phyloP scores from a whole-genome alignment of 2,888 invertebrate genomes.

The Dichetophora obliterata region DNA sequence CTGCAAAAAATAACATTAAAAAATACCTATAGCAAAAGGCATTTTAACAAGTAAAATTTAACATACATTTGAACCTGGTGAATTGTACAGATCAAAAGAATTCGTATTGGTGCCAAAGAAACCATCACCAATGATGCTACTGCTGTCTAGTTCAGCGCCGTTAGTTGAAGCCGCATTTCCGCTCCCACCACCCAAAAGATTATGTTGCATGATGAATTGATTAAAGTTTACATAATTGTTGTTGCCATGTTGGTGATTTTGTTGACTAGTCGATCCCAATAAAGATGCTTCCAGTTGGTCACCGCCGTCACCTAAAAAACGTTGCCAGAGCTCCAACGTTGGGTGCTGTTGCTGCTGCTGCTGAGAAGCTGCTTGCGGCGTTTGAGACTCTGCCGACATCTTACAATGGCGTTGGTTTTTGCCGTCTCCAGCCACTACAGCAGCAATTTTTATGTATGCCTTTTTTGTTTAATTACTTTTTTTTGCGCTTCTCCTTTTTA shows the following conservation, averaged over 20 bases:
- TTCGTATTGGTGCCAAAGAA: background rate
- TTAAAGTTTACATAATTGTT: constrained; percentile 68
- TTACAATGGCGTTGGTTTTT: constrained; percentile 25
- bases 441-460: constrained; percentile 18
- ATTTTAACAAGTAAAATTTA: no score
- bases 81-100: background rate
- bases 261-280: constrained; percentile 9
- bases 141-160: constrained; percentile 38
- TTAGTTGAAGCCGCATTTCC: constrained; percentile 1
- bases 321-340: constrained; percentile 48
- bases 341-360: constrained; percentile 38
- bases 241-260: constrained; percentile 43
- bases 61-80: constrained; percentile 8
- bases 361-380: constrained; percentile 18
- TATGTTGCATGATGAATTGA: constrained; percentile 68
- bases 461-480: constrained; percentile 8
- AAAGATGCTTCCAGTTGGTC: background rate
- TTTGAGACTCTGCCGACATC: constrained; percentile 47
- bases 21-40: no score
- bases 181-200: constrained; percentile 52
- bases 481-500: constrained; percentile 36
- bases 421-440: constrained; percentile 49
- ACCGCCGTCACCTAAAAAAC: constrained; percentile 32
- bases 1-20: no score
- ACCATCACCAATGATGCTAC: background rate